A percentile compares a stretch with the other conserved stretches of the same genome.
Evolutionary conservation across 2,888 invertebrate species (phyloP).

Genomic region (Bhutanitis thaidina): DNA sequence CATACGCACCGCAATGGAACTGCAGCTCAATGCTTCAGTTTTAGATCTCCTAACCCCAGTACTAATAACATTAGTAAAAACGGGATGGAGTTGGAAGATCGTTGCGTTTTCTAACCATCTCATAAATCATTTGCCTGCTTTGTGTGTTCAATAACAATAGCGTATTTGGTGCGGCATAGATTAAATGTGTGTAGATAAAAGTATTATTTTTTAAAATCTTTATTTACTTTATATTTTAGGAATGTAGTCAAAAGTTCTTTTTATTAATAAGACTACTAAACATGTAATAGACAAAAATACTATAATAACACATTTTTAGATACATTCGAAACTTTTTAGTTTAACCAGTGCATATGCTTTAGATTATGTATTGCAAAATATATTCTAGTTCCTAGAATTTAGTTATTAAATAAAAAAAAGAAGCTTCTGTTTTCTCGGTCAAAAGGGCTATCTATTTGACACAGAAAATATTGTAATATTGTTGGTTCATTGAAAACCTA

Average conservation of each 20-base stretch:
- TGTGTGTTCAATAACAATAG: slow-evolving; percentile 2
- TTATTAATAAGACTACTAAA: no score
- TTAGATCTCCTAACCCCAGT: slow-evolving; percentile 10
- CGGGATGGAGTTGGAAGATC: slow-evolving; percentile 11
- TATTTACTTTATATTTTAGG: no score
- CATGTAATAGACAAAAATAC: no score
- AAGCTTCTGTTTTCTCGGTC: neutral
- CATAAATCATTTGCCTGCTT: slow-evolving; percentile 2
- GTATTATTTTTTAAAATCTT: no score
- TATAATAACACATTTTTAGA: no score
- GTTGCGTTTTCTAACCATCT: slow-evolving; percentile 11
- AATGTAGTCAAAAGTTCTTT: no score
- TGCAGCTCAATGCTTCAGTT: slow-evolving; percentile 11
- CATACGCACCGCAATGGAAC: neutral
- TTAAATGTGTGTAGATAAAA: no score
- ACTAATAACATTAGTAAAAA: neutral
- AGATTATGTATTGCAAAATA: neutral
- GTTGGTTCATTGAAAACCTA: no score
- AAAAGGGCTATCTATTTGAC: neutral
- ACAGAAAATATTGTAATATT: no score
- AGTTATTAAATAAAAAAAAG: neutral
- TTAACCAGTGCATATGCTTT: neutral
- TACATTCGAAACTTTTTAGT: no score
- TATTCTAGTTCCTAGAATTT: neutral
- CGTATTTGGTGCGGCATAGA: neutral